phyloP scores from a whole-genome alignment of 2,888 invertebrate genomes.

The Chloroclysta siterata region DNA sequence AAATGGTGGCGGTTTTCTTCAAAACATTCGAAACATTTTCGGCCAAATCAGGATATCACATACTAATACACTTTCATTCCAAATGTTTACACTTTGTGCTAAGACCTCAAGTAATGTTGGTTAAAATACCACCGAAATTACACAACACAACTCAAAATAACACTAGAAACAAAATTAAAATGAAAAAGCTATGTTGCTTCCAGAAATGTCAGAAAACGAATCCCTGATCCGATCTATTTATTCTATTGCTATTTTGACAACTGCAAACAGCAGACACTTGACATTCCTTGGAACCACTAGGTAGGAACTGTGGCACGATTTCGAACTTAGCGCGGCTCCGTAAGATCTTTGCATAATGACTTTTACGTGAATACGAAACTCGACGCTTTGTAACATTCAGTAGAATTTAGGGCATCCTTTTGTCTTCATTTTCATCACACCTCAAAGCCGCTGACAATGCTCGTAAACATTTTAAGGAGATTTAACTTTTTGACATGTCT shows the following conservation, averaged over 20 bases:
- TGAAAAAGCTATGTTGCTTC: background rate
- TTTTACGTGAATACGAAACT: slow-evolving; percentile 46
- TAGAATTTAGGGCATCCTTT: slow-evolving; percentile 17
- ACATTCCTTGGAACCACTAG: slow-evolving; percentile 28
- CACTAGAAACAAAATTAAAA: no score
- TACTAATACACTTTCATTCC: no score
- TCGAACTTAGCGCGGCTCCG: slow-evolving; percentile 47
- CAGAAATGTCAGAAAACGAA: background rate
- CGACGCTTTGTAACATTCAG: slow-evolving; percentile 15
- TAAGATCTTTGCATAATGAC: slow-evolving; percentile 53
- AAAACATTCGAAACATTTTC: no score
- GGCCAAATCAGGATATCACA: no score
- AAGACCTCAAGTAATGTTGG: no score
- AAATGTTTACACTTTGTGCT: no score
- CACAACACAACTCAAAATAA: no score
- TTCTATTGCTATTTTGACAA: slow-evolving; percentile 5
- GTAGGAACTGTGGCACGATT: slow-evolving; percentile 45
- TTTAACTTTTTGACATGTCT: background rate
- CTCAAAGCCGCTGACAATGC: background rate
- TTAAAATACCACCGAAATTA: no score
- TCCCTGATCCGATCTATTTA: background rate
- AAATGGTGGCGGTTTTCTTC: no score
- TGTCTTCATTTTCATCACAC: slow-evolving; percentile 13
- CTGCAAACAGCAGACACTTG: slow-evolving; percentile 8
- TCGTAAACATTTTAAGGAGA: background rate